These are phyloP conservation scores for Melanerpes aurifrons DNA, from an alignment of 2,113 vertebrate species.

Conservation along the genomic window DNA sequence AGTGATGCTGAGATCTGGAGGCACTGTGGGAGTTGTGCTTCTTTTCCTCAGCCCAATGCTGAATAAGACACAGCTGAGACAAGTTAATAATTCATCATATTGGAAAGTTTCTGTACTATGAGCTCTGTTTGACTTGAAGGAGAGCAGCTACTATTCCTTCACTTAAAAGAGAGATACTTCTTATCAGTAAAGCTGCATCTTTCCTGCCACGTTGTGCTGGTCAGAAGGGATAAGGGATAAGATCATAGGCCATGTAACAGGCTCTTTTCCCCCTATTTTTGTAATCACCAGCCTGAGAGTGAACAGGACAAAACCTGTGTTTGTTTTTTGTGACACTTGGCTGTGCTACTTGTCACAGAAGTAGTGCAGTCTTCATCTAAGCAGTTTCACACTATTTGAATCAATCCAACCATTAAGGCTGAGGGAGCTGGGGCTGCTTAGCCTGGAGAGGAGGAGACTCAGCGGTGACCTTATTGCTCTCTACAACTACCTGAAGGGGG, in stretches of 20 bases:
- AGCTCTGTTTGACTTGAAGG: conserved; percentile 15
- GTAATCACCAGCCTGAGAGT: background rate
- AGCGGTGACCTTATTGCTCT: too few relatives aligned
- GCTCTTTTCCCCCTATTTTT: background rate
- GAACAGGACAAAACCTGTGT: background rate
- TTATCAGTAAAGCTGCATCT: conserved; percentile 37
- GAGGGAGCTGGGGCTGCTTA: too few relatives aligned
- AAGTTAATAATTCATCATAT: conserved; percentile 28
- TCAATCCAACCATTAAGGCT: background rate
- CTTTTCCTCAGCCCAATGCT: background rate
- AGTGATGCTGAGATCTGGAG: background rate
- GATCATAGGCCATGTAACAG: background rate
- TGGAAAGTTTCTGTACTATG: background rate
- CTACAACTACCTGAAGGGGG: too few relatives aligned
- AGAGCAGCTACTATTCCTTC: background rate
- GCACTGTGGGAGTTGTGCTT: background rate
- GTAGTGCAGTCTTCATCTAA: background rate
- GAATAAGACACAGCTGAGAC: background rate
- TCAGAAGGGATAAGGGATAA: conserved; percentile 18
- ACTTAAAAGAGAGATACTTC: conserved; percentile 1
- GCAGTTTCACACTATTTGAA: background rate
- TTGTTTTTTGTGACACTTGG: background rate
- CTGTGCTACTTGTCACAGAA: conserved; percentile 14
- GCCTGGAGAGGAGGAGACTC: too few relatives aligned
- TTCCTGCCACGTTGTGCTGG: conserved; percentile 11